Conservation (phyloP, 2,113 vertebrate genomes). For the Gobio gobio region DNA sequence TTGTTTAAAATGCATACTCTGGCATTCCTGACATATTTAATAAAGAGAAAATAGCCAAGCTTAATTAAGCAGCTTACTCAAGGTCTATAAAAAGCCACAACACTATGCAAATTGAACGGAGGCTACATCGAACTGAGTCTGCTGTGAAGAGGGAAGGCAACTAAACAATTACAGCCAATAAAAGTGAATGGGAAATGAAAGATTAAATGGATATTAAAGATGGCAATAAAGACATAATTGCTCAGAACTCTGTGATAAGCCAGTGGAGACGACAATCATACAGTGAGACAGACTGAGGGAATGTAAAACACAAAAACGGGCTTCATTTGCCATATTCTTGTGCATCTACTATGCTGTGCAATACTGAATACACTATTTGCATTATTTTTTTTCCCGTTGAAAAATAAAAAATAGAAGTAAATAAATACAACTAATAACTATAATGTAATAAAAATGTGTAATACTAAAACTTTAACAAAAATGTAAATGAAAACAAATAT, state of each 20-base stretch:
- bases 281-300: neutral
- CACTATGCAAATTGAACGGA: slow-evolving; percentile 53
- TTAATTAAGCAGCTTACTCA: slow-evolving; percentile 57
- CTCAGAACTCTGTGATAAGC: slow-evolving; percentile 35
- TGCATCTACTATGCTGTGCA: neutral
- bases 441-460: too few species aligned
- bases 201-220: slow-evolving; percentile 50
- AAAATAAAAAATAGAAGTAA: neutral
- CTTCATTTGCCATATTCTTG: neutral
- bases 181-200: slow-evolving; percentile 45
- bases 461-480: too few species aligned
- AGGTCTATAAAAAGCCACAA: slow-evolving; percentile 56
- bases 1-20: neutral
- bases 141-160: slow-evolving; percentile 22
- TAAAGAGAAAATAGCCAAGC: slow-evolving; percentile 41
- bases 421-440: too few species aligned
- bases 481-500: too few species aligned
- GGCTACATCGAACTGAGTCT: slow-evolving; percentile 37
- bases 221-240: slow-evolving; percentile 49
- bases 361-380: neutral
- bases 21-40: slow-evolving; percentile 16
- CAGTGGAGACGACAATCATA: neutral
- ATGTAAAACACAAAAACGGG: neutral
- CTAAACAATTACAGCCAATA: slow-evolving; percentile 38
- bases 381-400: too few species aligned